phyloP scores from a whole-genome alignment of 2,888 invertebrate genomes.

The Heliconius hortense region DNA sequence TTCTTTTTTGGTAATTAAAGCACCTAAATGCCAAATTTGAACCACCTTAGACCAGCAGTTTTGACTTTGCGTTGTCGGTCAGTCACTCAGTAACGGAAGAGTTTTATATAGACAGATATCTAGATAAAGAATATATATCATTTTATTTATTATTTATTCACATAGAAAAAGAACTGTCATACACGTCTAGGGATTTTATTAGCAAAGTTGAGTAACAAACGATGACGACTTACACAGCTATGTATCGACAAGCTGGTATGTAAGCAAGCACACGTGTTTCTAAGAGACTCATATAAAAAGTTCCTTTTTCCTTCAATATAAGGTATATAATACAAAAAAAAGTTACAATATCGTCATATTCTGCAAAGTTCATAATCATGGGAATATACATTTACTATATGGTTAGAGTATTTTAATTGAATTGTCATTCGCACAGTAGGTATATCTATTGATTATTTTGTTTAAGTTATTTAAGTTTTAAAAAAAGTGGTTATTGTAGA shows the following conservation, averaged over 20 bases:
- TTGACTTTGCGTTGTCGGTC: not conserved
- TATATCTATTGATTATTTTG: not conserved
- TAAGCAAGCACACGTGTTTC: conserved; percentile 35
- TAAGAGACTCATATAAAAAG: not conserved
- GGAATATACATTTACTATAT: conserved; percentile 6
- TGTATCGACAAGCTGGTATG: conserved; percentile 44
- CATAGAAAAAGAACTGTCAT: conserved; percentile 24
- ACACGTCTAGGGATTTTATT: conserved; percentile 28
- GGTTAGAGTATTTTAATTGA: conserved; percentile 14
- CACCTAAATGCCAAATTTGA: too few species aligned
- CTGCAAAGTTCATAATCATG: conserved; percentile 11
- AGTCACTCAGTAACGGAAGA: not conserved
- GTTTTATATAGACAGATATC: not conserved
- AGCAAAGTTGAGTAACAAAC: conserved; percentile 38
- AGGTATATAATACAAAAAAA: conserved; percentile 13
- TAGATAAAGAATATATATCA: not conserved
- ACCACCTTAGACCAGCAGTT: too few species aligned
- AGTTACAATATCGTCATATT: not conserved
- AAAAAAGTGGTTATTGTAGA: not conserved
- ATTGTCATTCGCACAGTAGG: not conserved
- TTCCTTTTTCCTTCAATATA: conserved; percentile 14
- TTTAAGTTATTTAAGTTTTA: not conserved
- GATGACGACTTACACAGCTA: conserved; percentile 43
- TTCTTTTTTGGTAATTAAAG: too few species aligned
- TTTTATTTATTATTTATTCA: not conserved